Percentiles rank a stretch among this genome's conserved stretches.
phyloP scores from a whole-genome alignment of 2,113 vertebrate genomes.

The Dinomys branickii region DNA sequence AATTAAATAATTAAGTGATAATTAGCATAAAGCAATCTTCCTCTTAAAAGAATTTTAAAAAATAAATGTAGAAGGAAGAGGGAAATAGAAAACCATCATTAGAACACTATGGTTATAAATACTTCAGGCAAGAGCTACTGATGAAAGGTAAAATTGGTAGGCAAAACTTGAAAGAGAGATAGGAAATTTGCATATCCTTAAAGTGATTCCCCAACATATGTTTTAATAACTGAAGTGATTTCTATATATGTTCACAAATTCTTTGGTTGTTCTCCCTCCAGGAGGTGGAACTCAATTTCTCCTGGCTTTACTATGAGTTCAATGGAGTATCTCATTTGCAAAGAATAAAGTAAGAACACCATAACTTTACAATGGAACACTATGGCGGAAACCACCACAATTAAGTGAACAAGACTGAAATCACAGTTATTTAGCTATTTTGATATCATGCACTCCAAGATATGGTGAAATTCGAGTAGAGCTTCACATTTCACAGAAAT shows the following conservation, averaged over 20 bases:
- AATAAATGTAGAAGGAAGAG: not conserved
- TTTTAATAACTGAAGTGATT: conserved; percentile 33
- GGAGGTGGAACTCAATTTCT: not conserved
- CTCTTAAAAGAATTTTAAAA: conserved; percentile 21
- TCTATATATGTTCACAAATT: conserved; percentile 7
- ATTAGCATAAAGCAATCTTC: not conserved
- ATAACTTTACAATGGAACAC: not conserved
- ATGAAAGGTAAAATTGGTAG: conserved; percentile 35
- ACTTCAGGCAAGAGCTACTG: conserved; percentile 15
- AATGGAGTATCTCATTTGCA: not conserved
- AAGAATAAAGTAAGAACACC: not conserved
- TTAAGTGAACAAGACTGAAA: not conserved
- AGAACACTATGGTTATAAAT: not conserved
- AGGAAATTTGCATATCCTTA: conserved; percentile 41
- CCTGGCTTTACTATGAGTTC: not conserved
- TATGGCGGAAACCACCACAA: not conserved
- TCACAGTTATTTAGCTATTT: not conserved
- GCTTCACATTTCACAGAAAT: not conserved
- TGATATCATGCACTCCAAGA: not conserved
- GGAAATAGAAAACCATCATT: conserved; percentile 20
- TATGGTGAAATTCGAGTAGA: not conserved
- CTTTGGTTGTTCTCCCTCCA: not conserved
- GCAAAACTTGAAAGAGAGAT: conserved; percentile 10
- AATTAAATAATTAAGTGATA: not conserved
- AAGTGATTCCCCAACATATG: not conserved